phyloP scores from a whole-genome alignment of 2,113 vertebrate genomes.

The Scytalopus superciliaris region DNA sequence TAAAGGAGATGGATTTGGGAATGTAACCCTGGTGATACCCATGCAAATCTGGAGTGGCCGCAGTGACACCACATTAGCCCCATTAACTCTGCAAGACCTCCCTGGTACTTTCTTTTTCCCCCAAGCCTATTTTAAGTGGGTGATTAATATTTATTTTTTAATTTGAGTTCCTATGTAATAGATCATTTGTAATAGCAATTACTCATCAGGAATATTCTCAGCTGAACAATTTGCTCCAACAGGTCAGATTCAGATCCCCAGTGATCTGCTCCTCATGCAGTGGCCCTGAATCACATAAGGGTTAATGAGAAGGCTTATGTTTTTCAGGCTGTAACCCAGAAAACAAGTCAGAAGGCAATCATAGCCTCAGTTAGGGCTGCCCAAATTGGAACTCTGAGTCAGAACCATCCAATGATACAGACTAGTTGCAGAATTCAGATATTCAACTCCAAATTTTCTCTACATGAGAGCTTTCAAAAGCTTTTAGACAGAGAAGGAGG shows the following conservation, averaged over 20 bases:
- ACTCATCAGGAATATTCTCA: neutral
- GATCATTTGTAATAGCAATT: neutral
- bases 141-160: neutral
- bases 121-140: neutral
- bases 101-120: neutral
- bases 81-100: neutral
- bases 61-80: neutral
- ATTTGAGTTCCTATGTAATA: neutral
- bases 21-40: neutral
- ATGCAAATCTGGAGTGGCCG: neutral
- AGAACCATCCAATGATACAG: neutral
- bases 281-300: neutral
- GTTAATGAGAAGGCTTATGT: neutral
- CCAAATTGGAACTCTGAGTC: neutral
- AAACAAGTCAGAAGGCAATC: neutral
- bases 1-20: neutral
- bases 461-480: neutral
- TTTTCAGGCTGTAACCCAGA: neutral
- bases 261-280: neutral
- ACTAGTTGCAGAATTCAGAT: neutral
- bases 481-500: neutral
- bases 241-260: neutral
- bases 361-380: neutral
- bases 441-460: neutral
- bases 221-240: neutral